phyloP scores from a whole-genome alignment of 2,888 invertebrate genomes.

The Lasioglossum vierecki region DNA sequence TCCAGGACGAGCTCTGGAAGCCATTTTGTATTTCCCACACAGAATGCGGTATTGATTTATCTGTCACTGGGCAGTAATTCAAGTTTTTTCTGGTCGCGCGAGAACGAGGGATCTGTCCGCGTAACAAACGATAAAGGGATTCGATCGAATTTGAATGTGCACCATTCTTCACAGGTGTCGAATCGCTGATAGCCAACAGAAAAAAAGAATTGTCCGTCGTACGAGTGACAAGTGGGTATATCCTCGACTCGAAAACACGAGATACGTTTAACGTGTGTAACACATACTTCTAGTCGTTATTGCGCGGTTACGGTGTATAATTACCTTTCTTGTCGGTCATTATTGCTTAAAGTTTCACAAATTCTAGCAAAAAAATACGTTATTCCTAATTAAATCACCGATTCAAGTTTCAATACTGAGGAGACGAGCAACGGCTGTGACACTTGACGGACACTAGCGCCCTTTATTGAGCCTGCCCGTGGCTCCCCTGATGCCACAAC shows the following conservation, averaged over 20 bases:
- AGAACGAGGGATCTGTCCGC: conserved; percentile 31
- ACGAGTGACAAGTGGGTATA: conserved; percentile 74
- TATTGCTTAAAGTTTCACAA: conserved; percentile 81
- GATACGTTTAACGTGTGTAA: conserved; percentile 67
- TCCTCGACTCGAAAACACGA: conserved; percentile 76
- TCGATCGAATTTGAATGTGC: conserved; percentile 51
- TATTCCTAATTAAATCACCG: conserved; percentile 77
- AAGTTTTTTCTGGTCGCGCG: conserved; percentile 55
- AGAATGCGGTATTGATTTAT: conserved; percentile 83
- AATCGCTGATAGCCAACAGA: conserved; percentile 49
- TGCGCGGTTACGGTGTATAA: conserved; percentile 74
- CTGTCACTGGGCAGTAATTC: conserved; percentile 78
- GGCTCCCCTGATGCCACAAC: conserved; percentile 42
- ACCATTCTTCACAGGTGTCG: conserved; percentile 61
- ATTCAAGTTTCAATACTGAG: conserved; percentile 77
- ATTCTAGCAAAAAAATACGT: conserved; percentile 76
- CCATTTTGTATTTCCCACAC: conserved; percentile 82
- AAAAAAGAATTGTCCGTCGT: conserved; percentile 60
- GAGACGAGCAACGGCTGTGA: conserved; percentile 79
- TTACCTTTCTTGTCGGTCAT: conserved; percentile 84
- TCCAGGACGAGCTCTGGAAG: conserved; percentile 74
- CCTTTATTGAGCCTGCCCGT: conserved; percentile 78
- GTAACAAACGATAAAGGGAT: conserved; percentile 39
- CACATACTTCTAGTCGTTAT: conserved; percentile 61
- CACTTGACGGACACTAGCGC: conserved; percentile 81